Percentiles rank a stretch among this genome's conserved stretches.
These are phyloP conservation scores for Heteronetta atricapilla DNA, from an alignment of 2,113 vertebrate genomes.

Conservation along the genomic window DNA sequence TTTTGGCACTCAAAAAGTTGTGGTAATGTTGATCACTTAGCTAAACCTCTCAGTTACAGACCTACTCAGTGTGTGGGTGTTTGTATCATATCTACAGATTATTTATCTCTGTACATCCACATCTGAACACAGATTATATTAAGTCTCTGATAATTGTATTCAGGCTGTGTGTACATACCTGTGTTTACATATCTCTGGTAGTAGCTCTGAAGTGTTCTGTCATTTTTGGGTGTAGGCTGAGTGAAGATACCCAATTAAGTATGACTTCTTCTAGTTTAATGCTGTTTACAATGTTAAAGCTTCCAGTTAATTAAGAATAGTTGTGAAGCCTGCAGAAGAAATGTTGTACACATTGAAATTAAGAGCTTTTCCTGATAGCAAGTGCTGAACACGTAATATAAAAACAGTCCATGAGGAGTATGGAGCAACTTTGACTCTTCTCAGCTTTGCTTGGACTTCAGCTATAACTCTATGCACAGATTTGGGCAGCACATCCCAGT, in stretches of 20 bases:
- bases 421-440: background rate
- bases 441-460: background rate
- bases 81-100: slow-evolving; percentile 32
- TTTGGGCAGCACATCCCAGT: background rate
- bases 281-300: background rate
- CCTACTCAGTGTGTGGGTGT: slow-evolving; percentile 22
- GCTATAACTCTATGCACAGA: accelerated
- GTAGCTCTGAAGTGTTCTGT: background rate
- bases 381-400: background rate
- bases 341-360: background rate
- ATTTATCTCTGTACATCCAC: slow-evolving; percentile 12
- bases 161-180: background rate
- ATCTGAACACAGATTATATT: slow-evolving; percentile 26
- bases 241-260: background rate
- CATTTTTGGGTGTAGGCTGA: slow-evolving; percentile 5
- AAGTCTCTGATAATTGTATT: slow-evolving; percentile 27
- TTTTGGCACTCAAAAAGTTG: slow-evolving; percentile 7
- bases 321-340: slow-evolving; percentile 27
- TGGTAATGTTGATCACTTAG: slow-evolving; percentile 32
- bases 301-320: slow-evolving; percentile 27
- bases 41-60: slow-evolving; percentile 49
- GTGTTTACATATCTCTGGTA: background rate
- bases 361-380: background rate
- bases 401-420: background rate
- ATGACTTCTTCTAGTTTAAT: slow-evolving; percentile 24